Conservation (phyloP, 2,113 vertebrate genomes). For the Terrapene triunguis region DNA sequence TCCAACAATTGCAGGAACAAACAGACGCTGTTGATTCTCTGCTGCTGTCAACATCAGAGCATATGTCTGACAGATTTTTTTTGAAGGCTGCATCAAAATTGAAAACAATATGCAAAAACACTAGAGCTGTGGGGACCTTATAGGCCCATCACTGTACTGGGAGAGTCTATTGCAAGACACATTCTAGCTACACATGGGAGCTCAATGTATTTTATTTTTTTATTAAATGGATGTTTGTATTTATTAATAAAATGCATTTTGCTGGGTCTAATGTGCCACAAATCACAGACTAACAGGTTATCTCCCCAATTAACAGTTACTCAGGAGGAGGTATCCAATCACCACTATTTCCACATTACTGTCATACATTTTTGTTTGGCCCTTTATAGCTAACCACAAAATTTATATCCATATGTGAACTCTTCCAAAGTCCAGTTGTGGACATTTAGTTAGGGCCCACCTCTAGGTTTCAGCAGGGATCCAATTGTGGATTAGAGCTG, state of each 20-base stretch:
- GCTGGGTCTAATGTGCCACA: neutral
- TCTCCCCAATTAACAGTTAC: accelerated
- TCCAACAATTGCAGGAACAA: neutral
- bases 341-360: neutral
- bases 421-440: neutral
- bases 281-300: neutral
- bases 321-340: accelerated
- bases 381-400: accelerated
- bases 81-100: neutral
- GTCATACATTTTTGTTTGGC: accelerated
- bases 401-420: accelerated
- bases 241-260: neutral
- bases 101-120: neutral
- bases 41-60: neutral
- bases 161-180: accelerated
- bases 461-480: neutral
- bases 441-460: neutral
- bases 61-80: neutral
- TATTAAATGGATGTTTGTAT: neutral
- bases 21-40: neutral
- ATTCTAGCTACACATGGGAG: accelerated
- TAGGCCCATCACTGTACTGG: accelerated
- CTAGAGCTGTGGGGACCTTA: accelerated
- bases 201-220: neutral
- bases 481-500: neutral